A percentile compares a stretch with the other conserved stretches of the same genome.
Evolutionary conservation across 2,113 vertebrate genomes (phyloP).

Genomic region (Burhinus bistriatus): DNA sequence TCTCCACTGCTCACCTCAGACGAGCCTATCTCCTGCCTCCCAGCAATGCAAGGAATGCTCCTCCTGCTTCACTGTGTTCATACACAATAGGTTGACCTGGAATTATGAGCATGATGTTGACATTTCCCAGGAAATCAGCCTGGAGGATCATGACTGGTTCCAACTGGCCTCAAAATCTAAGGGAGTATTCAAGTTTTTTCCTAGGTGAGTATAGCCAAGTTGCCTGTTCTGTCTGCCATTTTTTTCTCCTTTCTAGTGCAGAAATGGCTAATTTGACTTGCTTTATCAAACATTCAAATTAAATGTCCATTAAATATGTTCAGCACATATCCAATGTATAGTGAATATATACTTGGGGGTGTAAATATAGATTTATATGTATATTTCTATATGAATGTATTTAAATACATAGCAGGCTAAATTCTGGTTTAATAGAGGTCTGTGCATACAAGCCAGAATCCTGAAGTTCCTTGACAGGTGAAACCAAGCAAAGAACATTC

Average conservation of each 20-base stretch:
- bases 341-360: not conserved
- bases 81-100: not conserved
- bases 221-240: not conserved
- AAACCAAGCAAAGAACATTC: constrained; percentile 2
- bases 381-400: not conserved
- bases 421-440: not conserved
- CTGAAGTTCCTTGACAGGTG: not conserved
- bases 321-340: not conserved
- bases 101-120: not conserved
- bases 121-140: constrained; percentile 24
- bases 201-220: not conserved
- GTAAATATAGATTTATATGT: not conserved
- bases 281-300: not conserved
- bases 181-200: not conserved
- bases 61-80: not conserved
- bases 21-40: not conserved
- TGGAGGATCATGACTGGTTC: not conserved
- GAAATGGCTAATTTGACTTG: not conserved
- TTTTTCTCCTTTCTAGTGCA: not conserved
- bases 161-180: constrained; percentile 5
- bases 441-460: not conserved
- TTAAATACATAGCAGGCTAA: not conserved
- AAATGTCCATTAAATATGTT: not conserved
- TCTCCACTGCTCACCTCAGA: not conserved
- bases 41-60: not conserved